Conservation (phyloP, 1,140 invertebrate species). For the Pseudomyrmex pallidus region DNA sequence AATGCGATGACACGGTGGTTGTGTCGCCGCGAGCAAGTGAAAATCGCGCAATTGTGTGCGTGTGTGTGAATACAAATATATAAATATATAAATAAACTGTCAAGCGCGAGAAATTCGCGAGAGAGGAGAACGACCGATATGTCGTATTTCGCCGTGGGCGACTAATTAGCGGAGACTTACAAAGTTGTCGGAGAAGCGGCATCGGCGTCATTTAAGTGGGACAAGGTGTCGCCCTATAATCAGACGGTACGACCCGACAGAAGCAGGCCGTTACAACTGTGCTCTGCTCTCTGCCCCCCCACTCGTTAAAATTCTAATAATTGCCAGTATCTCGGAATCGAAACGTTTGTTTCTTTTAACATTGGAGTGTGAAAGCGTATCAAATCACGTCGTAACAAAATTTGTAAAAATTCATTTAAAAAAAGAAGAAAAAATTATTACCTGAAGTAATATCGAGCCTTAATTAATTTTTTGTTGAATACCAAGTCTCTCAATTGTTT, state of each 20-base stretch:
- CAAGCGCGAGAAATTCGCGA: background rate
- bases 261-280: background rate
- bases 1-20: no score
- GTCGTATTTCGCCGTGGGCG: constrained; percentile 57
- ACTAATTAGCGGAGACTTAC: constrained; percentile 60
- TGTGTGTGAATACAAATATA: constrained; percentile 23
- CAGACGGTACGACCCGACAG: constrained; percentile 53
- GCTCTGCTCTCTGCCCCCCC: no score
- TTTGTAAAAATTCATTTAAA: no score
- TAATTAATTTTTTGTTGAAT: no score
- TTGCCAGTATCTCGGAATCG: background rate
- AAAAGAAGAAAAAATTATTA: no score
- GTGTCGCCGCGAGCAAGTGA: no score
- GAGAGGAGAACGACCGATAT: constrained; percentile 47
- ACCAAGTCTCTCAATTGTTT: no score
- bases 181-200: constrained; percentile 66
- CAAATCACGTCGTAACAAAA: no score
- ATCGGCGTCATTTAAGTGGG: constrained; percentile 64
- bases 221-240: constrained; percentile 50
- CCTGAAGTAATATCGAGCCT: no score
- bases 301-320: background rate
- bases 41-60: no score
- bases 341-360: no score
- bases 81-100: background rate
- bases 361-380: no score